A percentile compares a stretch with the other conserved stretches of the same genome.
These are phyloP conservation scores for Drosophila mojavensis DNA, from an alignment of 1,140 invertebrate genomes.

Conservation along the genomic window DNA sequence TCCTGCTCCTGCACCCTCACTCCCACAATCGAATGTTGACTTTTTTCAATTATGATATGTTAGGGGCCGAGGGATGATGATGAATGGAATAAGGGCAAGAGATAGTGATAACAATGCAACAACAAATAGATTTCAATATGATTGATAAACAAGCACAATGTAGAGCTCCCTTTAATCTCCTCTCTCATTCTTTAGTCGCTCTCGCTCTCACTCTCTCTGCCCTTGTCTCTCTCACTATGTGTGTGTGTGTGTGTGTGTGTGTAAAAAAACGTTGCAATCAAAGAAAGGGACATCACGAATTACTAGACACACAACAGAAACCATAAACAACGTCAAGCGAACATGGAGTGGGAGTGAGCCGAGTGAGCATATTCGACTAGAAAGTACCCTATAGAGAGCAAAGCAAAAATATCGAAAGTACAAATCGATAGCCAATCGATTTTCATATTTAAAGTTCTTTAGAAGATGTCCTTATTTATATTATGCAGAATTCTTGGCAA, in stretches of 20 bases:
- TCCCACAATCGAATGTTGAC: neutral
- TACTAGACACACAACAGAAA: constrained; percentile 48
- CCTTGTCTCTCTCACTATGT: neutral
- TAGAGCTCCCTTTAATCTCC: no score
- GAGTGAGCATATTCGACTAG: neutral
- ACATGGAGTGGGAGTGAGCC: neutral
- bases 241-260: neutral
- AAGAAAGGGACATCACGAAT: constrained; percentile 68
- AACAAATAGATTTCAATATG: constrained; percentile 81
- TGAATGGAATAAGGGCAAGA: constrained; percentile 1
- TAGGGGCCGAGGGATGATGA: neutral
- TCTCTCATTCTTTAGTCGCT: no score
- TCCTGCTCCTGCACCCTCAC: neutral
- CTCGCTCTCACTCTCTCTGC: no score
- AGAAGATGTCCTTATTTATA: no score
- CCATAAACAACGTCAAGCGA: constrained; percentile 44
- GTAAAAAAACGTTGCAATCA: constrained; percentile 69
- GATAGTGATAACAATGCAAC: constrained; percentile 51
- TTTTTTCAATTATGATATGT: constrained; percentile 63
- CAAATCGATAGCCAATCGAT: no score
- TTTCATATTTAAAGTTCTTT: no score
- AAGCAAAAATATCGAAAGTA: no score
- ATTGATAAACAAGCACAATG: constrained; percentile 66
- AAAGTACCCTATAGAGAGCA: neutral
- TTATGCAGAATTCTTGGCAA: no score